These are phyloP conservation scores for Copsychus sechellarum DNA, from an alignment of 2,113 vertebrate species.

Conservation along the genomic window DNA sequence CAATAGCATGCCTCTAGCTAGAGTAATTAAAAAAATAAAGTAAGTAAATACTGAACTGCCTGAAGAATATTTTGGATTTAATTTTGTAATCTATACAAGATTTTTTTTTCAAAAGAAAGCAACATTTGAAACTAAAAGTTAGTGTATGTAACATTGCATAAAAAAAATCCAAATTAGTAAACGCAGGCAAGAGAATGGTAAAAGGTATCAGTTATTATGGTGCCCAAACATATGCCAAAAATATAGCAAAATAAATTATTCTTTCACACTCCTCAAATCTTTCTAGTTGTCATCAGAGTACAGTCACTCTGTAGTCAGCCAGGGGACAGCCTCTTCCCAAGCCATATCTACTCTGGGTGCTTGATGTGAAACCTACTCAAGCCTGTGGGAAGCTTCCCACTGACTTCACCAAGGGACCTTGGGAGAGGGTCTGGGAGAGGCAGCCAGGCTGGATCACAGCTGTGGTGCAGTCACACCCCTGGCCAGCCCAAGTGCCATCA, in stretches of 20 bases:
- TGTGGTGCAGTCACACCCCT: background rate
- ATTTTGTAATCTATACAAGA: constrained; percentile 13
- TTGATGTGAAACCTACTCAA: rapidly evolving
- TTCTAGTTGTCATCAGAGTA: background rate
- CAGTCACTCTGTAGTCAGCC: background rate
- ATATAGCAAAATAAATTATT: background rate
- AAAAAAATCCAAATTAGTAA: background rate
- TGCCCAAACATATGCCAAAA: background rate
- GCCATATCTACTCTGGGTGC: background rate
- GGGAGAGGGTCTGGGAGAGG: background rate
- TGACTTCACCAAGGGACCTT: background rate
- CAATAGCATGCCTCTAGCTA: background rate
- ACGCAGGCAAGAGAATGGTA: background rate
- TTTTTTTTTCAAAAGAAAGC: background rate
- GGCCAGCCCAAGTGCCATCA: rapidly evolving
- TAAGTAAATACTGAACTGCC: constrained; percentile 8
- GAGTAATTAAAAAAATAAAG: constrained; percentile 14
- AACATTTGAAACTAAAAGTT: background rate
- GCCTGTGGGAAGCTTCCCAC: background rate
- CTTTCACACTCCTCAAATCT: background rate
- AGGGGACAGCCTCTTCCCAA: background rate
- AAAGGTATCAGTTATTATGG: background rate
- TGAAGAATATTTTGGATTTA: constrained; percentile 19
- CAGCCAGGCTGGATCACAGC: background rate
- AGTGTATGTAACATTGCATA: background rate